Conservation (phyloP, 1,140 invertebrate species). For the Brachionus calyciflorus region DNA sequence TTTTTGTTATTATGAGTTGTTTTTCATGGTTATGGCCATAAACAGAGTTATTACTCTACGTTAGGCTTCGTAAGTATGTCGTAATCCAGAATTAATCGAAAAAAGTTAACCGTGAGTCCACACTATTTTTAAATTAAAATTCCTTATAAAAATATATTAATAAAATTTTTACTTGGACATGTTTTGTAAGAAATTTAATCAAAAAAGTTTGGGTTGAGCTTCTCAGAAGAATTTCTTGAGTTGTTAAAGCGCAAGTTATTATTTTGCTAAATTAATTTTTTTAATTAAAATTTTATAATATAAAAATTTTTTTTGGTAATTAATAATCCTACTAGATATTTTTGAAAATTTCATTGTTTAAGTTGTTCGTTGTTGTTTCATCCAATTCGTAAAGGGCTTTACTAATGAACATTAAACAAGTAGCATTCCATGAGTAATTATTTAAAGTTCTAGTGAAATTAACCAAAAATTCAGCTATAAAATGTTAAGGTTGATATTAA, state of each 20-base stretch:
- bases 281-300: no score
- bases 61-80: no score
- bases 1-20: no score
- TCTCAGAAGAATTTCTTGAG: slow-evolving; percentile 38
- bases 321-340: background rate
- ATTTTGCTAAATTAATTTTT: slow-evolving; percentile 23
- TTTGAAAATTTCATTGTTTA: slow-evolving; percentile 22
- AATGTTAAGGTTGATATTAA: background rate
- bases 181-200: slow-evolving; percentile 22
- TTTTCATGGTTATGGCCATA: no score
- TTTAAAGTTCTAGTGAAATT: background rate
- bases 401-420: slow-evolving; percentile 33
- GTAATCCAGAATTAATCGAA: no score
- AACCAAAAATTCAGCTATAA: slow-evolving; percentile 5
- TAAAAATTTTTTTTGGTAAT: background rate
- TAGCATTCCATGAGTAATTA: slow-evolving; percentile 21
- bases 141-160: no score
- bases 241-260: slow-evolving; percentile 24
- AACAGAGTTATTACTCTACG: no score
- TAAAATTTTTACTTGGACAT: background rate
- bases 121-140: no score
- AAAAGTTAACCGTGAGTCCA: no score
- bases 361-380: background rate
- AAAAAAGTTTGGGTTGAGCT: slow-evolving; percentile 35
- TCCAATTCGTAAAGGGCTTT: slow-evolving; percentile 20